A percentile compares a stretch with the other conserved stretches of the same genome.
These are phyloP conservation scores for Psittacus erithacus DNA, from an alignment of 2,113 vertebrate species.

Conservation along the genomic window DNA sequence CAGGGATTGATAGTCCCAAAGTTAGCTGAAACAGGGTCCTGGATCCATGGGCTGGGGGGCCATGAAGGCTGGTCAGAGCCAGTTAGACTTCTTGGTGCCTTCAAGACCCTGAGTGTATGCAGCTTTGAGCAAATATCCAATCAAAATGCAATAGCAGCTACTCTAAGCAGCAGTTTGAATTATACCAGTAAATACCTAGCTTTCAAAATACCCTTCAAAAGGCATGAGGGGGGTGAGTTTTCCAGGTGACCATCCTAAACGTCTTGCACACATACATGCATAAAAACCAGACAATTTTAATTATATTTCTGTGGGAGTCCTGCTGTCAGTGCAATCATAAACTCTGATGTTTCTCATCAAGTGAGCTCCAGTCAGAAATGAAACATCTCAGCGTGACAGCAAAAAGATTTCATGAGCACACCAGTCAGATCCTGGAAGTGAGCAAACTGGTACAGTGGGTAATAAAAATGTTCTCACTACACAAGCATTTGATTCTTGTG, in stretches of 20 bases:
- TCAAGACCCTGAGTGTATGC: fast-evolving
- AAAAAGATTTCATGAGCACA: slow-evolving; percentile 27
- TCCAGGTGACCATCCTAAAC: neutral
- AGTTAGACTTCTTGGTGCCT: neutral
- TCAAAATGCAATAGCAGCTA: neutral
- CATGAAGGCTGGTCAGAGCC: neutral
- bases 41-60: neutral
- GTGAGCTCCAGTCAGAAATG: neutral
- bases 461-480: slow-evolving; percentile 15
- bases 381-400: slow-evolving; percentile 42
- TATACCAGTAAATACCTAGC: neutral
- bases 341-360: slow-evolving; percentile 29
- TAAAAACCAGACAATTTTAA: neutral
- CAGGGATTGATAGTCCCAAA: neutral
- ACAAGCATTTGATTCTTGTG: neutral
- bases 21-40: neutral
- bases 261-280: neutral
- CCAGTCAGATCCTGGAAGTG: slow-evolving; percentile 9
- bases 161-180: neutral
- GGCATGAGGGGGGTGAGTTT: neutral
- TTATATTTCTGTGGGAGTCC: neutral
- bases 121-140: neutral
- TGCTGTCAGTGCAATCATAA: slow-evolving; percentile 21
- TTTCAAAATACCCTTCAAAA: neutral
- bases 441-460: slow-evolving; percentile 15